phyloP scores from a whole-genome alignment of 2,797 vertebrate species.

The Gila robusta region DNA sequence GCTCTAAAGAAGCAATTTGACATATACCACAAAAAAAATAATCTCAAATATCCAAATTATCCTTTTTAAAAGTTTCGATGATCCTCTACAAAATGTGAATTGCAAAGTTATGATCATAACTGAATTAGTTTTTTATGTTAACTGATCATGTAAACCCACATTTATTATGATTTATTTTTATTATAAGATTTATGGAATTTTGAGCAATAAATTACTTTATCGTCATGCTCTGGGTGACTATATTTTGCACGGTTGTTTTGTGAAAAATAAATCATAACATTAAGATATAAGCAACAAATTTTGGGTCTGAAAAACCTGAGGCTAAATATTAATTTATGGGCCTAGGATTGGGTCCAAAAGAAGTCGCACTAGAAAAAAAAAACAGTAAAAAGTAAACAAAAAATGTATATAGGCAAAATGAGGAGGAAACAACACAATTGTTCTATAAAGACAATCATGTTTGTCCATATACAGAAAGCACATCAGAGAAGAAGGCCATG shows the following conservation, averaged over 20 bases:
- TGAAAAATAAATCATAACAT: not conserved
- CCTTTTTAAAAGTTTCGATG: not conserved
- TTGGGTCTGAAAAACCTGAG: not conserved
- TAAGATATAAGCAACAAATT: not conserved
- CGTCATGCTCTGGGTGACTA: not conserved
- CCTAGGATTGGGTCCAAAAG: not conserved
- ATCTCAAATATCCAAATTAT: not conserved
- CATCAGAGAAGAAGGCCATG: not conserved
- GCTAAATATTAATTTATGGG: not conserved
- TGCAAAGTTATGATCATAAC: not conserved
- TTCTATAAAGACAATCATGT: not conserved
- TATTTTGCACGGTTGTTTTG: not conserved
- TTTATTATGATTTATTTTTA: not conserved
- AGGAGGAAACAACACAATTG: slow-evolving; percentile 16
- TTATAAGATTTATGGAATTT: not conserved
- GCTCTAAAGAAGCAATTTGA: not conserved
- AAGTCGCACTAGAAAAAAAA: not conserved
- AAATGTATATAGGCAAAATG: not conserved
- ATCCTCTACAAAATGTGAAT: too few relatives aligned
- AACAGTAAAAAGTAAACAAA: not conserved
- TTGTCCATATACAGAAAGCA: not conserved
- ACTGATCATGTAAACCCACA: not conserved
- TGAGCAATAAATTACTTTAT: not conserved
- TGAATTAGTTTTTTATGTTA: not conserved
- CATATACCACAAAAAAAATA: not conserved